These are phyloP conservation scores for Mythimna vitellina DNA, from an alignment of 2,888 invertebrate species.

Conservation along the genomic window DNA sequence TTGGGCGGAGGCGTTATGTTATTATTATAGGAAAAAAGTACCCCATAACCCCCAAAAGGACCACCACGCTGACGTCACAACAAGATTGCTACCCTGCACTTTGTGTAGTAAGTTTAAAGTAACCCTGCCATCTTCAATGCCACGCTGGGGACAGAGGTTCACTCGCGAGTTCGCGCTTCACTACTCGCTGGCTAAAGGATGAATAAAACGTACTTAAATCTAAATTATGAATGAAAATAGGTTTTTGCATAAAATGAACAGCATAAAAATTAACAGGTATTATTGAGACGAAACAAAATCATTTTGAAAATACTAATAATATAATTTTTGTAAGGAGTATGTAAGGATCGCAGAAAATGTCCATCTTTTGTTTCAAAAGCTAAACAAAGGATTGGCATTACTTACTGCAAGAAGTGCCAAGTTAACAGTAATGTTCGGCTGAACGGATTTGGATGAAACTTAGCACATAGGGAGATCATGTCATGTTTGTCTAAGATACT, in stretches of 20 bases:
- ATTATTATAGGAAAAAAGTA: not conserved
- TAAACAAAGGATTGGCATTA: too few species aligned
- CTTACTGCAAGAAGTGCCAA: too few species aligned
- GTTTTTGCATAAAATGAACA: not conserved
- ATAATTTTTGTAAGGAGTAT: too few species aligned
- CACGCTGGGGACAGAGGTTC: not conserved
- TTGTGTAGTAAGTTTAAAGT: constrained; percentile 6
- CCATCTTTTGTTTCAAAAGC: too few species aligned
- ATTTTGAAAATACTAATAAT: too few species aligned
- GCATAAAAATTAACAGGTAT: not conserved
- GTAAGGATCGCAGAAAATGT: too few species aligned
- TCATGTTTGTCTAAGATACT: too few species aligned
- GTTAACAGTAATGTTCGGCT: too few species aligned
- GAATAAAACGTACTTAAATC: not conserved
- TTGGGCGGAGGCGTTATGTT: not conserved
- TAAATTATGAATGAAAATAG: not conserved
- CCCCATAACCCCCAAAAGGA: not conserved
- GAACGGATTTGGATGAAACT: too few species aligned
- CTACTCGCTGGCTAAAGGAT: not conserved
- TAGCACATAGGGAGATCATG: too few species aligned
- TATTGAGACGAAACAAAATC: not conserved
- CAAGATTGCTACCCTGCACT: constrained; percentile 1
- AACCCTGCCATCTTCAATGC: not conserved
- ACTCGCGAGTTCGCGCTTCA: not conserved
- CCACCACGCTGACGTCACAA: not conserved